phyloP scores from a whole-genome alignment of 2,113 vertebrate genomes.

The Coturnix japonica region DNA sequence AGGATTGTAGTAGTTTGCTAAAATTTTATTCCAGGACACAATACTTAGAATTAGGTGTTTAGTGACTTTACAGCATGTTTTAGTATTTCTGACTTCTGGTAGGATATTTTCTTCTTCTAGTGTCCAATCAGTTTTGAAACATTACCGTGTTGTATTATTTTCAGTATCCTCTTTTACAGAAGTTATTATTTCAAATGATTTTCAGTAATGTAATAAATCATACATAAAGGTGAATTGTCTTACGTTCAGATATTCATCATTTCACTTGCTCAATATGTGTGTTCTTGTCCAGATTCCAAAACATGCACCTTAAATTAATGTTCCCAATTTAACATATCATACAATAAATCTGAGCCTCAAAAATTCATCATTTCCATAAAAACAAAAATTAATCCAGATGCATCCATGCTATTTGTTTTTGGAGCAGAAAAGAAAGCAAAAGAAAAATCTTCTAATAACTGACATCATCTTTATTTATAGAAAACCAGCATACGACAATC shows the following conservation, averaged over 20 bases:
- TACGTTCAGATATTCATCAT: constrained; percentile 22
- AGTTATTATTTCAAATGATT: constrained; percentile 2
- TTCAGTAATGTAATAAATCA: constrained; percentile 41
- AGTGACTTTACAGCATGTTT: background rate
- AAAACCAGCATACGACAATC: constrained; percentile 10
- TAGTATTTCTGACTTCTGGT: background rate
- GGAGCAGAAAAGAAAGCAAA: background rate
- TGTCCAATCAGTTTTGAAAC: background rate
- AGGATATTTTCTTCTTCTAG: background rate
- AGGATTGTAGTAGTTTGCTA: background rate
- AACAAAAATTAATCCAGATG: background rate
- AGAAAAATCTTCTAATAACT: background rate
- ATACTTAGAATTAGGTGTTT: background rate
- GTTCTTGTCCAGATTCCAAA: background rate
- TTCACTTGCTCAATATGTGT: background rate
- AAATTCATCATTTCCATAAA: constrained; percentile 11
- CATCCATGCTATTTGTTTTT: background rate
- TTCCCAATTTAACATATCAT: constrained; percentile 36
- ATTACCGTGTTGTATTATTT: background rate
- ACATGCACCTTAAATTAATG: background rate
- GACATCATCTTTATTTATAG: constrained; percentile 45
- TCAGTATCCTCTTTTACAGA: constrained; percentile 21
- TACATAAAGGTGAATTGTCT: background rate
- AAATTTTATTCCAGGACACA: background rate
- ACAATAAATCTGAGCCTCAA: background rate